A percentile compares a stretch with the other conserved stretches of the same genome.
These are phyloP conservation scores for Gobionotothen gibberifrons DNA, from an alignment of 2,797 vertebrate species.

Conservation along the genomic window DNA sequence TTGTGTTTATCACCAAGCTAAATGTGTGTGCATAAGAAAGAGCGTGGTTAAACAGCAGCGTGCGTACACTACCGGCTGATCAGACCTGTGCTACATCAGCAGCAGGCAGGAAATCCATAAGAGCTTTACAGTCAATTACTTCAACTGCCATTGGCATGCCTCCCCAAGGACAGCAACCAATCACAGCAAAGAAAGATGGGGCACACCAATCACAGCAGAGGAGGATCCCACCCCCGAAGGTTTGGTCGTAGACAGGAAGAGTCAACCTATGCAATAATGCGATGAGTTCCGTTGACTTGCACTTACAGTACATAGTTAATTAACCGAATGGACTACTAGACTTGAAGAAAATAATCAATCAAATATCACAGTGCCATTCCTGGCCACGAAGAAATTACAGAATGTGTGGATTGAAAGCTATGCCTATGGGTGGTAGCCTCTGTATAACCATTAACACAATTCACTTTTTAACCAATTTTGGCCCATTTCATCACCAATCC, in stretches of 20 bases:
- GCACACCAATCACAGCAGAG: slow-evolving; percentile 52
- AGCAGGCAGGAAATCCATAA: slow-evolving; percentile 72
- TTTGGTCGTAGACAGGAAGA: slow-evolving; percentile 5
- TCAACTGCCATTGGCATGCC: slow-evolving; percentile 61
- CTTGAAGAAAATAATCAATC: not conserved
- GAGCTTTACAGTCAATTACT: slow-evolving; percentile 76
- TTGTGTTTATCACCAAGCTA: slow-evolving; percentile 35
- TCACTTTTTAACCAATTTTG: slow-evolving; percentile 33
- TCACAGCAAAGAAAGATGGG: slow-evolving; percentile 57
- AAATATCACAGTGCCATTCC: not conserved
- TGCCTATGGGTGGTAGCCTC: not conserved
- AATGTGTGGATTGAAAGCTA: not conserved
- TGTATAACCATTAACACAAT: slow-evolving; percentile 17
- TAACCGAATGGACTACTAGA: not conserved
- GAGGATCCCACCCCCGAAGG: slow-evolving; percentile 51
- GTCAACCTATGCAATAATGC: slow-evolving; percentile 6
- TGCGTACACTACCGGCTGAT: slow-evolving; percentile 54
- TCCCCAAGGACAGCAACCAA: slow-evolving; percentile 71
- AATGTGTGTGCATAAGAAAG: slow-evolving; percentile 18
- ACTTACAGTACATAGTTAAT: slow-evolving; percentile 13
- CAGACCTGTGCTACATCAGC: slow-evolving; percentile 59
- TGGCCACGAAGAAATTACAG: not conserved
- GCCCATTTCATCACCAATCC: slow-evolving; percentile 35
- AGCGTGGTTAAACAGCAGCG: slow-evolving; percentile 15
- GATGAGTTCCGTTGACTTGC: not conserved